A percentile compares a stretch with the other conserved stretches of the same genome.
Evolutionary conservation across 2,888 invertebrate species (phyloP).

Genomic region (Campopleginae sp.): DNA sequence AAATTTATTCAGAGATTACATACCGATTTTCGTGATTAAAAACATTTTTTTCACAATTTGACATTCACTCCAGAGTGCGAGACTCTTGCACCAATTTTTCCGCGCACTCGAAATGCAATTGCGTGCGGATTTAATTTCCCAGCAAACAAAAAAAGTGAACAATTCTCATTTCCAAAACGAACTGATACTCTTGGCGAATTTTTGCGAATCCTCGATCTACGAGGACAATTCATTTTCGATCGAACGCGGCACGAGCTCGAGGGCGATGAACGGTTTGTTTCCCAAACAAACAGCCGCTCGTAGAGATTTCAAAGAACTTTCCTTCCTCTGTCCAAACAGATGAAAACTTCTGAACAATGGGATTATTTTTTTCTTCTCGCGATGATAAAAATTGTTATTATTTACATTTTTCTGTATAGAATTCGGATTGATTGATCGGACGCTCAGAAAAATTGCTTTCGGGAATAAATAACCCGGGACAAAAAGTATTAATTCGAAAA

Average conservation of each 20-base stretch:
- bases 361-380: neutral
- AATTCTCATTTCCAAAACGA: neutral
- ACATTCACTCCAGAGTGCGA: neutral
- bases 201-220: neutral
- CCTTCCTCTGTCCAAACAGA: neutral
- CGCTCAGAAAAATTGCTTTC: neutral
- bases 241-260: neutral
- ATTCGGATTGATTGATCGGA: neutral
- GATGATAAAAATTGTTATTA: neutral
- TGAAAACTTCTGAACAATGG: neutral
- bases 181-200: neutral
- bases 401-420: neutral
- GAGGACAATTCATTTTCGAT: neutral
- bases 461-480: neutral
- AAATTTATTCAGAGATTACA: constrained; percentile 39
- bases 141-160: neutral
- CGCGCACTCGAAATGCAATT: neutral
- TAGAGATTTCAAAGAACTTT: constrained; percentile 7
- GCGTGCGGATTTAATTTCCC: neutral
- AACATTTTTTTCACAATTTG: neutral
- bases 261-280: neutral
- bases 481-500: constrained; percentile 53
- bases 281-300: neutral
- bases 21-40: neutral
- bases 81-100: neutral